Conservation (phyloP, 1,140 invertebrate species). For the Aradophagus sp. region DNA sequence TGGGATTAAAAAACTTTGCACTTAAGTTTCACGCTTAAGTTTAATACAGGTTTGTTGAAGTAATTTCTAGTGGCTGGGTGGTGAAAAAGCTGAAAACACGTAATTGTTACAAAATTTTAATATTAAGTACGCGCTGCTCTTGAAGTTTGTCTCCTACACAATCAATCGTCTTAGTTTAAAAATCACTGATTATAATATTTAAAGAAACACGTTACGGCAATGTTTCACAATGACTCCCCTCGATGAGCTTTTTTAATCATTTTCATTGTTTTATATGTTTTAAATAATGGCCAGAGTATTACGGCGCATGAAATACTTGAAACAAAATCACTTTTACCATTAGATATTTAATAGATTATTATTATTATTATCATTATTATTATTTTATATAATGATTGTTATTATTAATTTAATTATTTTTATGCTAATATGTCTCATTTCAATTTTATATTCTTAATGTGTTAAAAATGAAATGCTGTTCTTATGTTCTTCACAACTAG, state of each 20-base stretch:
- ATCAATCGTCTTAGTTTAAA: slow-evolving; percentile 14
- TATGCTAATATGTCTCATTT: no score
- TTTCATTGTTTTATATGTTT: slow-evolving; percentile 2
- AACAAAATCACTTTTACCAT: slow-evolving; percentile 41
- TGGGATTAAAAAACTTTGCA: no score
- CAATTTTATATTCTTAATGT: slow-evolving; percentile 1
- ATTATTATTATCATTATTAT: no score
- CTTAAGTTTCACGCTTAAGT: no score
- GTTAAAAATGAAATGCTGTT: slow-evolving; percentile 5
- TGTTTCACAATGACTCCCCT: slow-evolving; percentile 34
- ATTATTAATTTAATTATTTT: no score
- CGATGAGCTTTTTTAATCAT: slow-evolving; percentile 30
- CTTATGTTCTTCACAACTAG: no score
- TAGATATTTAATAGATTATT: no score
- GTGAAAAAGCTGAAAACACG: no score
- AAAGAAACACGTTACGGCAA: slow-evolving; percentile 36
- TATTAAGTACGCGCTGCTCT: slow-evolving; percentile 15
- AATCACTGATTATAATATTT: slow-evolving; percentile 11
- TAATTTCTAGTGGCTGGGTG: no score
- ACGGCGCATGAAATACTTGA: slow-evolving; percentile 5
- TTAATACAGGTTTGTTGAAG: no score
- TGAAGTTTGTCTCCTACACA: not conserved
- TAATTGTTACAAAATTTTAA: no score
- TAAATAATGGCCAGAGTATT: slow-evolving; percentile 9
- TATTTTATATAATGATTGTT: no score